A percentile compares a stretch with the other conserved stretches of the same genome.
These are phyloP conservation scores for Falcunculus frontatus DNA, from an alignment of 2,113 vertebrate genomes.

Conservation along the genomic window DNA sequence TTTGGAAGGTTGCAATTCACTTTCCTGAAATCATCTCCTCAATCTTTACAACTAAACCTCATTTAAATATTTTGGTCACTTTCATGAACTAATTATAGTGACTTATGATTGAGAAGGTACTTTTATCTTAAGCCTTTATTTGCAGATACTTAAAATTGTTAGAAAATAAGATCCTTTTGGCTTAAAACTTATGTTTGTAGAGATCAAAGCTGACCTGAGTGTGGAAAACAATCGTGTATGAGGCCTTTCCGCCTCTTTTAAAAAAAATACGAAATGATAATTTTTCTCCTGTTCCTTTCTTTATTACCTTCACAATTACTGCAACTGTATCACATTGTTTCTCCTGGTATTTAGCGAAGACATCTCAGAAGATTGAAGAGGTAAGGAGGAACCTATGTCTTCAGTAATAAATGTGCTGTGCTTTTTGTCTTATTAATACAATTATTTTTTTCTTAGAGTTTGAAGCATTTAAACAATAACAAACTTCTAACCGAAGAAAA, in stretches of 20 bases:
- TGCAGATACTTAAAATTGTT: background rate
- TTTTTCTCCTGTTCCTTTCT: background rate
- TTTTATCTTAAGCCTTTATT: conserved; percentile 1
- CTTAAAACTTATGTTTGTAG: background rate
- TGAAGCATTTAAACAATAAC: background rate
- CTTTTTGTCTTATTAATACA: background rate
- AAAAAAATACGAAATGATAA: background rate
- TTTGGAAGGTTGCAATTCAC: background rate
- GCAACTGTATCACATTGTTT: background rate
- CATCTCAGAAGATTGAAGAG: background rate
- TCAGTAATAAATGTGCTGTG: background rate
- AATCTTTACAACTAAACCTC: conserved; percentile 21
- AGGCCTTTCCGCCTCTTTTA: background rate
- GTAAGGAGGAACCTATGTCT: background rate
- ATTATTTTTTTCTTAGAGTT: background rate
- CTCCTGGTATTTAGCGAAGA: background rate
- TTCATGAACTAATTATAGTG: conserved; percentile 19
- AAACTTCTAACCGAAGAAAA: background rate
- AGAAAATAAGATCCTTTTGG: background rate
- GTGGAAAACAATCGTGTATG: background rate
- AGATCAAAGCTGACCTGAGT: background rate
- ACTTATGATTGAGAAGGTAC: background rate
- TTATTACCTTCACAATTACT: background rate
- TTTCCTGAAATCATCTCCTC: background rate
- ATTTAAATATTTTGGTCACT: conserved; percentile 46